Percentiles rank a stretch among this genome's conserved stretches.
phyloP scores from a whole-genome alignment of 2,888 invertebrate genomes.

The Acleris literana region DNA sequence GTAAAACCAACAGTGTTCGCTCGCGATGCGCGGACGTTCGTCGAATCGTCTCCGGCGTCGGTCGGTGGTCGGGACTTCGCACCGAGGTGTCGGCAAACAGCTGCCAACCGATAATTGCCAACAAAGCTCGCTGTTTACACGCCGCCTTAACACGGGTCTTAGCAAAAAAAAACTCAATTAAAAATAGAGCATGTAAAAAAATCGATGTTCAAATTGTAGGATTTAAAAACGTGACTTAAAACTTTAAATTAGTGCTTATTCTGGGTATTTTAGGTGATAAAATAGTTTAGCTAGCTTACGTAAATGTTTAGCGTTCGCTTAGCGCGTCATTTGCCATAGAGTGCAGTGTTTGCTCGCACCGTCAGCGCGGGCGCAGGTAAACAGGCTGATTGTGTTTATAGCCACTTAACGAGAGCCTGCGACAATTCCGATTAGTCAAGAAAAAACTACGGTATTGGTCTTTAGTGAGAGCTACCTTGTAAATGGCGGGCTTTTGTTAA shows the following conservation, averaged over 20 bases:
- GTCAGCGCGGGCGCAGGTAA: conserved; percentile 75
- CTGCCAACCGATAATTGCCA: conserved; percentile 76
- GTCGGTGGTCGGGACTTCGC: conserved; percentile 82
- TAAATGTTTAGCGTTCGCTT: conserved; percentile 73
- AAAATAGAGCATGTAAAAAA: neutral
- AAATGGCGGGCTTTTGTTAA: conserved; percentile 54
- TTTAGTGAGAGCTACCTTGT: conserved; percentile 77
- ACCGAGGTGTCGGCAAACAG: conserved; percentile 77
- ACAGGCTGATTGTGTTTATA: conserved; percentile 81
- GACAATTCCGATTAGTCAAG: conserved; percentile 79
- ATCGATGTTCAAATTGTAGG: neutral
- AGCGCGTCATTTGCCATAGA: conserved; percentile 65
- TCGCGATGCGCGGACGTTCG: conserved; percentile 62
- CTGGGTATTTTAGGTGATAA: neutral
- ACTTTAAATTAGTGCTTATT: neutral
- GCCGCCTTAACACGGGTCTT: conserved; percentile 60
- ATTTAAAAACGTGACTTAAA: neutral
- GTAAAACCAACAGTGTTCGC: conserved; percentile 53
- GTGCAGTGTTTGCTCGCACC: conserved; percentile 65
- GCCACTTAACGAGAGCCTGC: conserved; percentile 78
- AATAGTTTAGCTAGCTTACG: conserved; percentile 58
- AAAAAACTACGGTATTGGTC: conserved; percentile 74
- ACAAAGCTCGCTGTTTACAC: conserved; percentile 74
- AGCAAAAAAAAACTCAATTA: conserved; percentile 16
- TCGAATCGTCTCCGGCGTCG: conserved; percentile 70